Conservation (phyloP, 2,797 vertebrate species). For the Limosa lapponica region DNA sequence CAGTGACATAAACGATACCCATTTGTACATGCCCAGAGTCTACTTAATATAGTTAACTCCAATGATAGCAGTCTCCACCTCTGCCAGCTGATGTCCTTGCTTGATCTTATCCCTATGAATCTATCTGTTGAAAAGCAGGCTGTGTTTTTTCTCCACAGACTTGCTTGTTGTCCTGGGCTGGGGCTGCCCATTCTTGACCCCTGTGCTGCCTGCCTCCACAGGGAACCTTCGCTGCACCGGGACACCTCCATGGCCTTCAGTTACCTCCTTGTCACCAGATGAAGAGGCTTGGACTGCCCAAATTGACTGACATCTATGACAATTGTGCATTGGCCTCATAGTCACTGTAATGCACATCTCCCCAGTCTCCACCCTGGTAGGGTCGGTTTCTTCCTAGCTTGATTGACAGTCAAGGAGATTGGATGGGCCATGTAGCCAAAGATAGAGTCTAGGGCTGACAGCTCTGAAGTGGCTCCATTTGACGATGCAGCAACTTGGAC, state of each 20-base stretch:
- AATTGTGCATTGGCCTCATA: not conserved
- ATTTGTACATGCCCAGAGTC: not conserved
- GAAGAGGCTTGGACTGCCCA: not conserved
- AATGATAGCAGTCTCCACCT: not conserved
- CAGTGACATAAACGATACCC: not conserved
- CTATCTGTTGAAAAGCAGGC: not conserved
- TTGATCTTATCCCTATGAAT: not conserved
- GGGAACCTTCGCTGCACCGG: not conserved
- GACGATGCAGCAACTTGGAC: not conserved
- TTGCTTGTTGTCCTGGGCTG: not conserved
- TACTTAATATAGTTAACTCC: not conserved
- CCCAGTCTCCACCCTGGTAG: not conserved
- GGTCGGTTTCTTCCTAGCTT: not conserved
- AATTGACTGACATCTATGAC: not conserved
- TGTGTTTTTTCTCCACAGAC: not conserved
- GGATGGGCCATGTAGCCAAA: constrained; percentile 19
- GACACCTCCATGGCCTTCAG: not conserved
- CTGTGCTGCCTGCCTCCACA: fast-evolving
- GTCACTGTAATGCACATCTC: not conserved
- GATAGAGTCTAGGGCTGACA: constrained; percentile 34
- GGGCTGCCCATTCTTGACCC: not conserved
- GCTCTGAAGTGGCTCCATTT: constrained; percentile 39
- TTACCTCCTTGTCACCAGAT: not conserved
- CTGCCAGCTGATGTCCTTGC: not conserved
- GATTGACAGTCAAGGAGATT: constrained; percentile 42